Evolutionary conservation across 2,888 invertebrate genomes (phyloP), one percentile per base, ranked within the genome.

Genomic region (Rhimphoctona megacephalus): DNA sequence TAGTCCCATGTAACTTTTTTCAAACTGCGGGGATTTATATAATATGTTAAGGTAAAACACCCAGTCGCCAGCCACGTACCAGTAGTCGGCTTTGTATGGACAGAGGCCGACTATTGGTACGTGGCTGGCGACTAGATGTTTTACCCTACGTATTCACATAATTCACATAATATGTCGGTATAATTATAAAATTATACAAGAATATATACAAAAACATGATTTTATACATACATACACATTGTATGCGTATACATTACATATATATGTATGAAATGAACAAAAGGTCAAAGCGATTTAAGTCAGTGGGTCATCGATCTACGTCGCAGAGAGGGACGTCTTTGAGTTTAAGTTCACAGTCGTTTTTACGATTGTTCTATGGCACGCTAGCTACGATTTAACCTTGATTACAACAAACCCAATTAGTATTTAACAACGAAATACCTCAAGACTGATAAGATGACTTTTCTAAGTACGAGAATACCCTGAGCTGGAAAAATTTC

Each of bases 271-370:
- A 70, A 73, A 46, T 84, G 73, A 66, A 82, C 79, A 33, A 66
- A 76, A 57, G 69, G 74, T 82, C 78, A 74, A 76, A 54, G 78
- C 39, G 72, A 87, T 87, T 82, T 80, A 83, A 85, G 88, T 83
- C 83, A 87, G 80, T 85, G 83, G 88, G 86, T 83, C 86, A 88
- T 88, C 88, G 88, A 88, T 88, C 85, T 83, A 76, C 74, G 81
- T 74, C 52, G 39, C 78, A 74, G 30, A 64, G 77, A 72, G 82
- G 46, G 74, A 77, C 70, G 83, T 83, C 82, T 85, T 85, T 81
- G 79, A 81, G 87, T 86, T 85, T 84, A 87, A 87, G 87, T 87
- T 87, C 87, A 86, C 49, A 86, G 83, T 82, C 87, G 81, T 88
- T 87, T 86, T 81, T 81, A 89, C 86, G 89, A 89, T 88, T 85